Conservation (phyloP, 1,140 invertebrate species). For the Penaeus japonicus region DNA sequence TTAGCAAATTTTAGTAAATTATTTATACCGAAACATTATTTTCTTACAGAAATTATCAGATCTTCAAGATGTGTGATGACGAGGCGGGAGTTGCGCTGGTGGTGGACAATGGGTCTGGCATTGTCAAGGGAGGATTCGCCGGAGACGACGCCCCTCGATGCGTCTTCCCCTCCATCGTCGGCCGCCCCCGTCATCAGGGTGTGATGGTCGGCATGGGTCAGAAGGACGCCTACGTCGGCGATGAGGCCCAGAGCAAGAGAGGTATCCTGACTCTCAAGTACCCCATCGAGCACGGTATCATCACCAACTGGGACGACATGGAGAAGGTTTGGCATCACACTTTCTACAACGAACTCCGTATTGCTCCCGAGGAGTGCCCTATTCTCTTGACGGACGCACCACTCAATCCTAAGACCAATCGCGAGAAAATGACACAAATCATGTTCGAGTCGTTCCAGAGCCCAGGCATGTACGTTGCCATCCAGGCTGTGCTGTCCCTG, state of each 20-base stretch:
- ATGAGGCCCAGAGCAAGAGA: constrained; percentile 92
- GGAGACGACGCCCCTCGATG: constrained; percentile 92
- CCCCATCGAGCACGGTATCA: constrained; percentile 94
- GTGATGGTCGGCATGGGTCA: constrained; percentile 97
- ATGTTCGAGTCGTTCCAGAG: constrained; percentile 77
- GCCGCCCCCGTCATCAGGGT: constrained; percentile 71
- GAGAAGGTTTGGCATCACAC: constrained; percentile 97
- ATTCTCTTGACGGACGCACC: constrained; percentile 85
- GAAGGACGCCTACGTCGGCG: constrained; percentile 89
- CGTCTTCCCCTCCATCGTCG: constrained; percentile 84
- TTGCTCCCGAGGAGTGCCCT: constrained; percentile 92
- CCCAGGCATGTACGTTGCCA: constrained; percentile 87
- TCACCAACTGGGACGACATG: constrained; percentile 98
- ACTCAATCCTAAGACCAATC: constrained; percentile 83
- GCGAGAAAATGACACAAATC: too few relatives aligned
- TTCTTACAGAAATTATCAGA: too few relatives aligned
- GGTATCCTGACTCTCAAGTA: constrained; percentile 92
- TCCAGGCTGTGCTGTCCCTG: constrained; percentile 68
- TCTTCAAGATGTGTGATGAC: constrained; percentile 61
- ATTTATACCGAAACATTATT: too few relatives aligned
- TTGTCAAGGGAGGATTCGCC: constrained; percentile 75
- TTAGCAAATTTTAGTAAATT: too few relatives aligned
- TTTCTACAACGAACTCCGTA: constrained; percentile 94
- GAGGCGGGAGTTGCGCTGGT: constrained; percentile 71
- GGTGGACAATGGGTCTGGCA: constrained; percentile 74